Evolutionary conservation across 2,888 invertebrate genomes (phyloP).

Genomic region (Cephus pygmeus): DNA sequence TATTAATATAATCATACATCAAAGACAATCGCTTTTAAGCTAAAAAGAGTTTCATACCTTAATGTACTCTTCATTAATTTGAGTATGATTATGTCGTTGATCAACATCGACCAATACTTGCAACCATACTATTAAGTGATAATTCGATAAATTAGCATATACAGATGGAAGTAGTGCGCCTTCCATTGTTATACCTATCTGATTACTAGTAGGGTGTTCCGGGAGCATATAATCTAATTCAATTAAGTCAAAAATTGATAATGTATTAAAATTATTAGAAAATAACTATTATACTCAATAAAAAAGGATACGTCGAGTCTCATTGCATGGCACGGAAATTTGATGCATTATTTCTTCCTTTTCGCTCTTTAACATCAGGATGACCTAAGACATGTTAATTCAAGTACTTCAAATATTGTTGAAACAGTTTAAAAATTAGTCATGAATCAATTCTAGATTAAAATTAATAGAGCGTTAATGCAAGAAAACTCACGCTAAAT

Average conservation of each 20-base stretch:
- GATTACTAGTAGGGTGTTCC: slow-evolving; percentile 58
- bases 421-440: too few species aligned
- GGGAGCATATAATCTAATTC: slow-evolving; percentile 44
- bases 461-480: not conserved
- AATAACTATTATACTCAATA: not conserved
- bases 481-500: slow-evolving; percentile 69
- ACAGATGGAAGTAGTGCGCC: slow-evolving; percentile 71
- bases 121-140: slow-evolving; percentile 68
- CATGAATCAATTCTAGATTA: not conserved
- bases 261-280: not conserved
- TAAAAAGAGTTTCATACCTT: not conserved
- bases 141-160: slow-evolving; percentile 67
- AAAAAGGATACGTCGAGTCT: slow-evolving; percentile 68
- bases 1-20: not conserved
- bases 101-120: slow-evolving; percentile 57
- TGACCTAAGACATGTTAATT: slow-evolving; percentile 51
- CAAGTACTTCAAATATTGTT: not conserved
- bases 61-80: not conserved
- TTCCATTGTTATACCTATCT: slow-evolving; percentile 70
- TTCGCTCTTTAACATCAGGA: slow-evolving; percentile 77
- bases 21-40: not conserved
- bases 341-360: slow-evolving; percentile 73
- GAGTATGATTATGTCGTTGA: slow-evolving; percentile 31
- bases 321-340: slow-evolving; percentile 71
- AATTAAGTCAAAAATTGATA: not conserved